phyloP scores from a whole-genome alignment of 2,113 vertebrate genomes.

The Lichenostomus cassidix region DNA sequence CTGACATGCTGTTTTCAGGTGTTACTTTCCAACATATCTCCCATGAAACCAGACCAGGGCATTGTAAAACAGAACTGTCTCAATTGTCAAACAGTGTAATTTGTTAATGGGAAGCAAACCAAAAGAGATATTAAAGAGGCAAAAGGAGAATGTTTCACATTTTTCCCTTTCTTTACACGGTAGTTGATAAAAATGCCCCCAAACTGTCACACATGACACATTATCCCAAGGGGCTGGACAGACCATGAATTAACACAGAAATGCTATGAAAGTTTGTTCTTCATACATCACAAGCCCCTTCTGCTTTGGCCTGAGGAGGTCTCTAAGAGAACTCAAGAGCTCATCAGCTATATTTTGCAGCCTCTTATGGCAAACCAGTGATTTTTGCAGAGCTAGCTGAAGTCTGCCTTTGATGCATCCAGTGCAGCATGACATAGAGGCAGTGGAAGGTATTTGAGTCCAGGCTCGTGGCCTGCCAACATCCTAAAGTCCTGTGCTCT shows the following conservation, averaged over 20 bases:
- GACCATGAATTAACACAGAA: not conserved
- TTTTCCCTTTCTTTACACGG: not conserved
- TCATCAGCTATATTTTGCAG: not conserved
- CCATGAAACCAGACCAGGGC: rapidly evolving
- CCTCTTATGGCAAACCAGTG: not conserved
- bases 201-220: not conserved
- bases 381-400: not conserved
- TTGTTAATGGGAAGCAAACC: not conserved
- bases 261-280: not conserved
- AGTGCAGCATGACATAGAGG: not conserved
- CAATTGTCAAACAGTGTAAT: not conserved
- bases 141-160: not conserved
- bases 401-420: not conserved
- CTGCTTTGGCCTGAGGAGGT: not conserved
- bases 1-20: not conserved
- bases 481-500: not conserved
- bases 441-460: not conserved
- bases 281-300: not conserved
- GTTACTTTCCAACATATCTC: not conserved
- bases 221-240: rapidly evolving
- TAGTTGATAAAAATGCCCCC: not conserved
- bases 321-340: not conserved
- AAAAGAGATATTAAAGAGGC: not conserved
- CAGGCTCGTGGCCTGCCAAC: not conserved
- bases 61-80: not conserved